Evolutionary conservation across 2,888 invertebrate genomes (phyloP), one percentile per base, ranked within the genome.

Genomic region (Apodemia mormo): DNA sequence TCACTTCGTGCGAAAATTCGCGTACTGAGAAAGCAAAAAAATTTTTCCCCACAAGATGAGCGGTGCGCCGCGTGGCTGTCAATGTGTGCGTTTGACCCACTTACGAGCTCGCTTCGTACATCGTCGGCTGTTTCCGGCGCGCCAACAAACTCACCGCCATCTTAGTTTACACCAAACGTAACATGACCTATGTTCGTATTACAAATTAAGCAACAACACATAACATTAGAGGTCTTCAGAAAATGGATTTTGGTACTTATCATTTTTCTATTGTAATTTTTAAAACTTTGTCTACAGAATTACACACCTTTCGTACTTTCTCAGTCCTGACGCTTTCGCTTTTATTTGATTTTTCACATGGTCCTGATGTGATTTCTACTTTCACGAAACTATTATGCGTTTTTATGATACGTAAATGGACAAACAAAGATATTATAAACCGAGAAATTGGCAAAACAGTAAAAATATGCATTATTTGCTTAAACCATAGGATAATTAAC

Each of bases 61-160:
- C 77, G 75, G 77, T 77, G 77, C 79, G 73, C 70, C 69, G 73
- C 74, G 69, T 77, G 76, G 73, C 73, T 73, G 73, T 74, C 75
- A 73, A 72, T 83, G 90, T 90, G 88, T 88, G 89, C 78, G 87
- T 90, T 87, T 93, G 93, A 93, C 93, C 93, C 82, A 93, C 85
- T 91, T 93, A 88, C 90, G 91, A 90, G 78, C 85, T 79, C 76
- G 85, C 78, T 61, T 92, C 92, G 92, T 88, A 73, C 64, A 74
- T 70, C 85, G 80, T 92, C 93, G 93, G 86, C 61, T 68, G 75
- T 84, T 83, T 86, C 86, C 91, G 92, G 68, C 84, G 81, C 78
- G 77, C 82, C 81, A 86, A 86, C 89, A 88, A 52, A 85, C 87
- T 89, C 89, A 83, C 81, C 79, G 88, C 89, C 89, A 89, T 90